Evolutionary conservation across 30 jellyfish, hydroid and myxozoan species (phyloP).

Genomic region (Hydractinia symbiolongicarpus): DNA sequence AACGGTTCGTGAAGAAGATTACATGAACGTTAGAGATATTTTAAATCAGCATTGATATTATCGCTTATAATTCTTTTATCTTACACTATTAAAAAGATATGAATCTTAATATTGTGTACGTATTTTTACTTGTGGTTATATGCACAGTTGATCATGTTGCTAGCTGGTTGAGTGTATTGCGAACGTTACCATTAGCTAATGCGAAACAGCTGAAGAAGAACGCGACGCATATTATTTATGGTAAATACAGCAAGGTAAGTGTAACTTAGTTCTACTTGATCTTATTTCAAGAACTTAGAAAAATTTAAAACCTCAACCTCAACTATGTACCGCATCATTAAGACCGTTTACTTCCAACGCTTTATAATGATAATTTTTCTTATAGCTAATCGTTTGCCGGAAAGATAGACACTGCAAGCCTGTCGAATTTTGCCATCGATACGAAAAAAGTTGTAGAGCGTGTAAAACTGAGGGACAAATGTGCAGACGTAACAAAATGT

Average conservation of each 20-base stretch:
- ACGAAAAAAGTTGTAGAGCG: constrained; percentile 49
- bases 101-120: no score
- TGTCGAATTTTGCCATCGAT: constrained; percentile 61
- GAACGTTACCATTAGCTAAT: constrained; percentile 3
- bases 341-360: no score
- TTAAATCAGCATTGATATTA: no score
- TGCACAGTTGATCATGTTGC: not conserved
- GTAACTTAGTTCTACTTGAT: no score
- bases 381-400: constrained; percentile 58
- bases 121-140: no score
- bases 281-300: no score
- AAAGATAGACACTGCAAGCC: constrained; percentile 84
- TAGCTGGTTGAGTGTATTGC: constrained; percentile 26
- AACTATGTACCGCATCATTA: no score
- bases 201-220: not conserved
- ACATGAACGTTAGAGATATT: no score
- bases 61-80: no score
- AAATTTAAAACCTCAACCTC: no score
- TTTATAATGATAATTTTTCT: not conserved
- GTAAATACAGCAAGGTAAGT: not conserved
- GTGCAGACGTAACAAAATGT: constrained; percentile 86
- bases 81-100: no score
- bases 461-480: constrained; percentile 78
- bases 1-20: no score
- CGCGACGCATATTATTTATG: not conserved